phyloP scores from a whole-genome alignment of 2,797 vertebrate genomes.

The Moxostoma hubbsi region DNA sequence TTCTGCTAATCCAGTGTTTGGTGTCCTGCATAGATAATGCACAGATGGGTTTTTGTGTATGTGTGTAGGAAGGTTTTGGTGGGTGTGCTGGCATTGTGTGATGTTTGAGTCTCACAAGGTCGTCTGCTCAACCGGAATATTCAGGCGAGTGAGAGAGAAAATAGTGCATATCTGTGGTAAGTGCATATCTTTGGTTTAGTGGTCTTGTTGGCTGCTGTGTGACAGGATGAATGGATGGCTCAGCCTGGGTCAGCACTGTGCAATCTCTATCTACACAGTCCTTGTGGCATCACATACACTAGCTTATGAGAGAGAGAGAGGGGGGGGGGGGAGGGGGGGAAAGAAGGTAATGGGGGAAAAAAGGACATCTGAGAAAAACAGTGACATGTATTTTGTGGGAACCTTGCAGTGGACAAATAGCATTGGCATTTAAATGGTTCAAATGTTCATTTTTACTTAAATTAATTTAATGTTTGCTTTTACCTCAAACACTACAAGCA shows the following conservation, averaged over 20 bases:
- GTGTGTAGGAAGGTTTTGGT: conserved; percentile 46
- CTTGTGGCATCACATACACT: conserved; percentile 17
- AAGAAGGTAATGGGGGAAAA: background rate
- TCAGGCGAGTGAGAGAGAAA: conserved; percentile 17
- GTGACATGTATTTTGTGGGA: conserved; percentile 12
- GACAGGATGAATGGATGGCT: conserved; percentile 44
- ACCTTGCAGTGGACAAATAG: background rate
- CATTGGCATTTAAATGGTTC: background rate
- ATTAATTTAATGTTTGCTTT: background rate
- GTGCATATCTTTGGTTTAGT: conserved; percentile 12
- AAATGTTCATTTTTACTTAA: background rate
- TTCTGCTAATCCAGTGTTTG: conserved; percentile 48
- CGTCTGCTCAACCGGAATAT: conserved; percentile 38
- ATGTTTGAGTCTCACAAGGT: conserved; percentile 46
- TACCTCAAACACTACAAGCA: background rate
- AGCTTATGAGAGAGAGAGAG: conserved; percentile 28
- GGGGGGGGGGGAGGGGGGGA: no score
- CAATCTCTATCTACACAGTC: conserved; percentile 30
- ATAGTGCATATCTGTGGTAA: conserved; percentile 4
- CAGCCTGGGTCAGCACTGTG: conserved; percentile 41
- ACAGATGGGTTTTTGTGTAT: conserved; percentile 37
- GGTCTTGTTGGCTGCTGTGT: conserved; percentile 15
- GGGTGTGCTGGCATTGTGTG: conserved; percentile 45
- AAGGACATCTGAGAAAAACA: background rate
- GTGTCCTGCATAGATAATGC: conserved; percentile 48